These are phyloP conservation scores for Gastrophysa polygoni DNA, from an alignment of 2,888 invertebrate genomes.

Conservation along the genomic window DNA sequence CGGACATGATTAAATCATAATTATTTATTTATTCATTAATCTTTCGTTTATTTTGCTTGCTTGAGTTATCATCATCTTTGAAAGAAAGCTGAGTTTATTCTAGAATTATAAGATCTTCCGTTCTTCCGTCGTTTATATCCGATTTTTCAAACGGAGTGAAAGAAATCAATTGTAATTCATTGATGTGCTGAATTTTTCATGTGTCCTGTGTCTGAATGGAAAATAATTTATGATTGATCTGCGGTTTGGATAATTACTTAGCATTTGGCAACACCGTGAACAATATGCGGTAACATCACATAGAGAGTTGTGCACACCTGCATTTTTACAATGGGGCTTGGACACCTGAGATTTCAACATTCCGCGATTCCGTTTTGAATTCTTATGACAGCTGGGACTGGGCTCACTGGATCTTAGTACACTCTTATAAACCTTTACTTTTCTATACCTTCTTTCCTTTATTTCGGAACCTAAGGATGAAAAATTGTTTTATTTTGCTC, in stretches of 20 bases:
- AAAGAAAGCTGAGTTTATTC: no score
- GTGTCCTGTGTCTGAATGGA: no score
- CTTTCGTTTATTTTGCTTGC: no score
- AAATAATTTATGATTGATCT: no score
- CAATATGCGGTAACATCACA: slow-evolving; percentile 29
- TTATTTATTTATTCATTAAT: no score
- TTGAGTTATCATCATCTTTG: no score
- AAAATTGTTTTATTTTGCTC: slow-evolving; percentile 28
- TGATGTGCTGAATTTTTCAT: no score
- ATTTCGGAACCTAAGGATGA: slow-evolving; percentile 32
- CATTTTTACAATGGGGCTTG: slow-evolving; percentile 54
- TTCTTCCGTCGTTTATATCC: no score
- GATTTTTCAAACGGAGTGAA: no score
- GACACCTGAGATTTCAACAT: slow-evolving; percentile 55
- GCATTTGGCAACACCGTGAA: slow-evolving; percentile 13
- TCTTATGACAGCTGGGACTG: slow-evolving; percentile 28
- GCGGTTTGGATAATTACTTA: not conserved
- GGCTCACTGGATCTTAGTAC: slow-evolving; percentile 32
- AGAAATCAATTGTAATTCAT: no score
- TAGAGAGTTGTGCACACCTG: slow-evolving; percentile 51
- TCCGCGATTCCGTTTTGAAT: slow-evolving; percentile 43
- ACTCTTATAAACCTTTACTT: slow-evolving; percentile 32
- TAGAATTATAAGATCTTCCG: no score
- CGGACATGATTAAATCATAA: no score
- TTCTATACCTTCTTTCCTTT: slow-evolving; percentile 15